Evolutionary conservation across 1,140 invertebrate genomes (phyloP).

Genomic region (Drosophila trapezifrons): DNA sequence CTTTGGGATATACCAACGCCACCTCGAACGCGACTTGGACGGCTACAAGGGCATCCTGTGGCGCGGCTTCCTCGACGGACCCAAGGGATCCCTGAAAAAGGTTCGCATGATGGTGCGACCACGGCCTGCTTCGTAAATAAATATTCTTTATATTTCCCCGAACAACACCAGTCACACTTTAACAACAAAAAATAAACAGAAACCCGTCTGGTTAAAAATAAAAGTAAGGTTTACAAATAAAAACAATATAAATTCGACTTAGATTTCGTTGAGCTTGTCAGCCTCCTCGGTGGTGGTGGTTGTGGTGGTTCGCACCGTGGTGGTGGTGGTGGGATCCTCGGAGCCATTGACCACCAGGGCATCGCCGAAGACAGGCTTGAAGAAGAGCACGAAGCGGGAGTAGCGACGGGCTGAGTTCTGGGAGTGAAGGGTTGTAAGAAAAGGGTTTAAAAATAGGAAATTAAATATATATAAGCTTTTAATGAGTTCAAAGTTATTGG

Average conservation of each 20-base stretch:
- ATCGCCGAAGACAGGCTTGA: conserved; percentile 88
- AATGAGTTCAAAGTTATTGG: not conserved
- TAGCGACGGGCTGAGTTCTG: conserved; percentile 89
- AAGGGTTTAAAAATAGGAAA: too few species aligned
- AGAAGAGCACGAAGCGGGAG: conserved; percentile 87
- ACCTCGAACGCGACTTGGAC: conserved; percentile 57
- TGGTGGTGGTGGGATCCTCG: conserved; percentile 86
- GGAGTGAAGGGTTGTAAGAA: not conserved
- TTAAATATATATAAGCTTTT: too few species aligned
- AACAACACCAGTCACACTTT: conserved; percentile 6
- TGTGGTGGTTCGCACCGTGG: conserved; percentile 73
- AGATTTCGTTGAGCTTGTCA: conserved; percentile 71
- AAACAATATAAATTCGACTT: conserved; percentile 12
- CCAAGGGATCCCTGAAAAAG: conserved; percentile 64
- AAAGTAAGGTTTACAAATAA: not conserved
- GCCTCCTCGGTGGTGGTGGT: conserved; percentile 42
- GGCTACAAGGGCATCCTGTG: conserved; percentile 64
- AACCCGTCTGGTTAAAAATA: conserved; percentile 21
- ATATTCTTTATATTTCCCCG: conserved; percentile 13
- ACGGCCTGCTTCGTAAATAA: conserved; percentile 16
- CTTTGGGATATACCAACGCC: conserved; percentile 63
- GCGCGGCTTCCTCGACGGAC: conserved; percentile 65
- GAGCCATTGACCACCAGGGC: conserved; percentile 87
- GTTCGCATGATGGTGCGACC: conserved; percentile 65
- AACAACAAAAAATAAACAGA: not conserved